Conservation (phyloP, 2,888 invertebrate genomes). For the Notodonta ziczac region DNA sequence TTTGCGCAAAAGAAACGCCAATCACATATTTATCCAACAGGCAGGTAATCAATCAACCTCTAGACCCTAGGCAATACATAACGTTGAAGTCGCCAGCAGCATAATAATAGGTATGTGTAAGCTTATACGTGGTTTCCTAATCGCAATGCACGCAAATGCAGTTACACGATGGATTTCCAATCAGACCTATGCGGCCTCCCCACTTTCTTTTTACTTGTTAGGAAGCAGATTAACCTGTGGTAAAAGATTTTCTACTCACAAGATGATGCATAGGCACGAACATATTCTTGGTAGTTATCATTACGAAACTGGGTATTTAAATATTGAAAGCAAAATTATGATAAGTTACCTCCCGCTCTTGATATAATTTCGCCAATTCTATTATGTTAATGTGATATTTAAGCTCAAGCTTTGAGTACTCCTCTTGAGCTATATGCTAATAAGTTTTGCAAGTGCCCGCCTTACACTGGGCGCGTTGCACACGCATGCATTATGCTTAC, state of each 20-base stretch:
- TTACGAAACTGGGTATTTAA: too few relatives aligned
- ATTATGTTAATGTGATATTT: slow-evolving; percentile 10
- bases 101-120: slow-evolving; percentile 9
- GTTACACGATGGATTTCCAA: slow-evolving; percentile 38
- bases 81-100: slow-evolving; percentile 2
- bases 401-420: slow-evolving; percentile 28
- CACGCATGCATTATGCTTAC: slow-evolving; percentile 50
- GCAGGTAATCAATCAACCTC: not conserved
- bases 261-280: too few relatives aligned
- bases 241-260: too few relatives aligned
- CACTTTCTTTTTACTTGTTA: not conserved
- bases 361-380: too few relatives aligned
- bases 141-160: slow-evolving; percentile 31
- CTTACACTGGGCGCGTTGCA: slow-evolving; percentile 48
- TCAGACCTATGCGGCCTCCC: slow-evolving; percentile 17
- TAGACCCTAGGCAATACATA: not conserved
- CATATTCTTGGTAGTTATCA: too few relatives aligned
- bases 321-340: too few relatives aligned
- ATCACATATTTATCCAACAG: not conserved
- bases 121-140: slow-evolving; percentile 49
- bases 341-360: too few relatives aligned
- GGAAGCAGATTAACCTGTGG: too few relatives aligned
- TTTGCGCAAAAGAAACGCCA: not conserved
- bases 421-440: slow-evolving; percentile 38
- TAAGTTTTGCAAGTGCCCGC: slow-evolving; percentile 50